Evolutionary conservation across 2,888 invertebrate species (phyloP), one percentile per base, ranked within the genome.

Genomic region (Phrixothrix hirtus): DNA sequence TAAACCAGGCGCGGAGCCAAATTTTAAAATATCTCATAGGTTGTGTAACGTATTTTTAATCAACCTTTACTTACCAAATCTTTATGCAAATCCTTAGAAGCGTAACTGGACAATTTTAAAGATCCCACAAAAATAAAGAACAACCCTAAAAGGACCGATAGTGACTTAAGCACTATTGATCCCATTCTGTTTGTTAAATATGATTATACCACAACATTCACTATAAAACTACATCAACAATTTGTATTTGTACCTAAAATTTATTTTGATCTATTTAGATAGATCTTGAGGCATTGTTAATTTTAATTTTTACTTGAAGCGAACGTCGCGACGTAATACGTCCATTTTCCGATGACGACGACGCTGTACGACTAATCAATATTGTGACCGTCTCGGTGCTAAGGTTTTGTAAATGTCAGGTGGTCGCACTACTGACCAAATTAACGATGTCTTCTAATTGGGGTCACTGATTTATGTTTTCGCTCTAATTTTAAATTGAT

Each of bases 81-180:
- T 82, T 92, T 94, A 76, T 96, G 95, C 58, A 96, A 83, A 77
- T 96, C 96, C 81, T 92, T 92, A 68, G 93, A 95, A 62, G 96
- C 85, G 67, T 88, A 84, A 61, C 94, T 93, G 57, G 95, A 90
- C 58, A 96, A 78, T 79, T 96, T 96, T 71, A 96, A 88, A 51
- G 90, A 86, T 51, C 96, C 96, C 61, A 95, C 92, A 75, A 96
- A 95, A 70, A 96, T 86, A 76, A 96, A 96, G 79, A 96, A 96
- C 67, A 95, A 80, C 55, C 96, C 96, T 72, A 96, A 79, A 42
- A 96, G 84, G 67, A 96, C 81, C 39, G 95, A 95, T 67, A 96
- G 82, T 72, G 94, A 93, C 78, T 87, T 92, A 58, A 96, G 78
- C 64, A 95, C 95, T 68, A 95, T 86, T 62, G 91, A 86, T 66